phyloP scores from a whole-genome alignment of 2,113 vertebrate species.

The Calonectris borealis region DNA sequence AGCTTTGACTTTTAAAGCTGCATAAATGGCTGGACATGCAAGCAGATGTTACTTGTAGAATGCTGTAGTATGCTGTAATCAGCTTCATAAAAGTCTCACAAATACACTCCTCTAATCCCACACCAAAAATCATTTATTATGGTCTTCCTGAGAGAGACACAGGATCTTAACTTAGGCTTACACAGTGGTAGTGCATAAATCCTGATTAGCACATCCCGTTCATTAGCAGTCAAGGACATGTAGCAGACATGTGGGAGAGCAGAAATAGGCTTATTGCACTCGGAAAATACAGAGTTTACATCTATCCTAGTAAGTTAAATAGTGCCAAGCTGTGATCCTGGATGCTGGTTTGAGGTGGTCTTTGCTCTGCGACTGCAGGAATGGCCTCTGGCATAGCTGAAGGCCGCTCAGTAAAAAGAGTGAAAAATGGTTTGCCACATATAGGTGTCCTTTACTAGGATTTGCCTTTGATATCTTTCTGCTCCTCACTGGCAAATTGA shows the following conservation, averaged over 20 bases:
- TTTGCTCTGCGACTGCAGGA: background rate
- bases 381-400: background rate
- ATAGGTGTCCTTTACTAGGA: background rate
- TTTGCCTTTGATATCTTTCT: background rate
- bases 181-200: background rate
- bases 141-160: background rate
- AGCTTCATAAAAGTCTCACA: background rate
- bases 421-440: background rate
- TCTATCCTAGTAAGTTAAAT: background rate
- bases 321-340: background rate
- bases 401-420: background rate
- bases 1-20: background rate
- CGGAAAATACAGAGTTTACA: background rate
- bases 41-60: background rate
- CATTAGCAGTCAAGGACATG: background rate
- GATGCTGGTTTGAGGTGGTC: background rate
- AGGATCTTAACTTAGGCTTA: background rate
- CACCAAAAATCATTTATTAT: background rate
- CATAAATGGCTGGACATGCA: background rate
- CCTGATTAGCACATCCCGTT: background rate
- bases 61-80: background rate
- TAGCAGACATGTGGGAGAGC: background rate
- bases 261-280: background rate
- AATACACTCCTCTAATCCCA: background rate
- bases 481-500: background rate